Evolutionary conservation across 2,113 vertebrate genomes (phyloP).

Genomic region (Murina feae): DNA sequence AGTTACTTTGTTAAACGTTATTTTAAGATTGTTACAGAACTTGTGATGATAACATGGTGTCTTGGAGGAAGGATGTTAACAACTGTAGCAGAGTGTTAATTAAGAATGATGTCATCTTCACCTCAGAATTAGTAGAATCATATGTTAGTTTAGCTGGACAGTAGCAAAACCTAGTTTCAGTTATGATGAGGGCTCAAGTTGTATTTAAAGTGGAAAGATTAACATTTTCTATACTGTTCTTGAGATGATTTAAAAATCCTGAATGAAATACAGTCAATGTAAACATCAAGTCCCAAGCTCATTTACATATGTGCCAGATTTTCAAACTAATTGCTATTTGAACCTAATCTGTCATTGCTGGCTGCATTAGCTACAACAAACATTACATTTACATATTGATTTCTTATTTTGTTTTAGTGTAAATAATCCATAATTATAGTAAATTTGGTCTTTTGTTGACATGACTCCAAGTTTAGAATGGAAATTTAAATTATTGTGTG

Average conservation of each 20-base stretch:
- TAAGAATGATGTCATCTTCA: conserved; percentile 78
- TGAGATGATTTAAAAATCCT: conserved; percentile 83
- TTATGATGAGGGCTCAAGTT: conserved; percentile 76
- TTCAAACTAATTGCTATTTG: conserved; percentile 86
- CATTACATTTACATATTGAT: conserved; percentile 99
- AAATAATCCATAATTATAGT: conserved; percentile 99
- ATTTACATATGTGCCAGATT: conserved; percentile 87
- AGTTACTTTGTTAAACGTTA: conserved; percentile 61
- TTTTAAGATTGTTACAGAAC: conserved; percentile 72
- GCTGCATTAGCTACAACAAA: conserved; percentile 99
- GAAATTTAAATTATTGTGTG: conserved; percentile 96
- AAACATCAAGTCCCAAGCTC: conserved; percentile 82
- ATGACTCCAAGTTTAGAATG: conserved; percentile 96
- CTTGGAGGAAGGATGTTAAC: conserved; percentile 72
- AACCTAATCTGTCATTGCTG: conserved; percentile 88
- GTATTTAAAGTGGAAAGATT: conserved; percentile 77
- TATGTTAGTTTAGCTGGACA: conserved; percentile 79
- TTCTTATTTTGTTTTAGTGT: conserved; percentile 99
- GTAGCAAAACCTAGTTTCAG: conserved; percentile 76
- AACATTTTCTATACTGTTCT: conserved; percentile 81
- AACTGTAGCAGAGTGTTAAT: conserved; percentile 84
- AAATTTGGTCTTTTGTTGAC: conserved; percentile 99
- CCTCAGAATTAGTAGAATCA: conserved; percentile 74
- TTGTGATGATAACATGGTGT: conserved; percentile 72
- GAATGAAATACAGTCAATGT: conserved; percentile 83